Conservation (phyloP, 2,113 vertebrate species). For the Indicator indicator region DNA sequence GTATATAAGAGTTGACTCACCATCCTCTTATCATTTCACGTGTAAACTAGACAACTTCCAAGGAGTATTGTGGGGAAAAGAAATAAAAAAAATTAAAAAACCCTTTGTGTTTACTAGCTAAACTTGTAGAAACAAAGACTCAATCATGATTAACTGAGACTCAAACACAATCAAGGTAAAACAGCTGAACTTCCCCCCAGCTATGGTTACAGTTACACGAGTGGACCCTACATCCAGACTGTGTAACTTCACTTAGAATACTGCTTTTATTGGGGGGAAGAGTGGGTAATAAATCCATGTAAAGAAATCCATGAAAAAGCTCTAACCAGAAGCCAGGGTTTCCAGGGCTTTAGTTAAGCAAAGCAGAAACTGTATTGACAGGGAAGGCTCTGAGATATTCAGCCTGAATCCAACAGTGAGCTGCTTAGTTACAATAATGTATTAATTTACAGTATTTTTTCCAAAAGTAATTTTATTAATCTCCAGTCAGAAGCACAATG, state of each 20-base stretch:
- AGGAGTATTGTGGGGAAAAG: background rate
- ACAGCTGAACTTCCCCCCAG: background rate
- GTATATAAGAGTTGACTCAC: background rate
- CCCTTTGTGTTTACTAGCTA: background rate
- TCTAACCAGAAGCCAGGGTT: background rate
- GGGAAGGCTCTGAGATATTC: background rate
- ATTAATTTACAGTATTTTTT: conserved; percentile 16
- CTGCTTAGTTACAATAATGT: background rate
- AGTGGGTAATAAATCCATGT: background rate
- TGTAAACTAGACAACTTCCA: background rate
- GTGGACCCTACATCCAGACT: background rate
- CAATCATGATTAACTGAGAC: background rate
- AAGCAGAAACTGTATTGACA: background rate
- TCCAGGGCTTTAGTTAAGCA: conserved; percentile 13
- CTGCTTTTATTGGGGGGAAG: background rate
- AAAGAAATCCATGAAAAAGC: background rate
- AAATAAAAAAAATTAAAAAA: background rate
- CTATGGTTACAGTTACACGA: fast-evolving
- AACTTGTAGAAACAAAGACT: background rate
- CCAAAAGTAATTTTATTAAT: conserved; percentile 27
- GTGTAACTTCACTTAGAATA: background rate
- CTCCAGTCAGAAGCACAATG: background rate
- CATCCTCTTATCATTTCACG: background rate
- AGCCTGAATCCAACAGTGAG: background rate
- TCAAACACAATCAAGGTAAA: background rate